Conservation (phyloP, 2,888 invertebrate genomes). For the Pachydiplax longipennis region DNA sequence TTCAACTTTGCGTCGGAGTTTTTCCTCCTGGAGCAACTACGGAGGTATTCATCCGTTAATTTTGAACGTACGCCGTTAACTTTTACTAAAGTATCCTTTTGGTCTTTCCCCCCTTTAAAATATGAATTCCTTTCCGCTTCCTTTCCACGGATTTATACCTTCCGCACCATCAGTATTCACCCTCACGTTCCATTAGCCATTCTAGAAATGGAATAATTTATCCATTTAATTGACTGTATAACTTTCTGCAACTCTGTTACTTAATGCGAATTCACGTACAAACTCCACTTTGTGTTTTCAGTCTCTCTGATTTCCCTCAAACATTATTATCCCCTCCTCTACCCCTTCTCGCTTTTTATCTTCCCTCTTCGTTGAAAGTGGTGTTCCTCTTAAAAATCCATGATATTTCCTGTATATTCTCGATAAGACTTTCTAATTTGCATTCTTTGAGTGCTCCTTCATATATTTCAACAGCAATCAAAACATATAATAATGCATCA, state of each 20-base stretch:
- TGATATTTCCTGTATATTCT: no score
- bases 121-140: neutral
- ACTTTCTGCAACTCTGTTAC: neutral
- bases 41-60: neutral
- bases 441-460: no score
- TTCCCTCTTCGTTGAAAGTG: neutral
- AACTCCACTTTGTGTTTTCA: neutral
- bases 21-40: neutral
- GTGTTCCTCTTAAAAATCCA: neutral
- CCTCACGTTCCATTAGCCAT: neutral
- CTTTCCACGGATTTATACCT: neutral
- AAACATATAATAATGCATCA: no score
- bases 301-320: neutral
- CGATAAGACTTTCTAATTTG: no score
- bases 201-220: neutral
- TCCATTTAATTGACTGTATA: neutral
- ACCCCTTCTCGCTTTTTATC: neutral
- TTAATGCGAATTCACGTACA: neutral
- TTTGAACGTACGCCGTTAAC: neutral
- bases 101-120: neutral
- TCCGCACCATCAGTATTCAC: neutral
- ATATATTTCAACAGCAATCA: no score
- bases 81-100: neutral
- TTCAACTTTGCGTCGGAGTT: no score
- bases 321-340: neutral